These are phyloP conservation scores for Astreopora myriophthalma DNA, from an alignment of 64 coral and sea anemone species.

Conservation along the genomic window DNA sequence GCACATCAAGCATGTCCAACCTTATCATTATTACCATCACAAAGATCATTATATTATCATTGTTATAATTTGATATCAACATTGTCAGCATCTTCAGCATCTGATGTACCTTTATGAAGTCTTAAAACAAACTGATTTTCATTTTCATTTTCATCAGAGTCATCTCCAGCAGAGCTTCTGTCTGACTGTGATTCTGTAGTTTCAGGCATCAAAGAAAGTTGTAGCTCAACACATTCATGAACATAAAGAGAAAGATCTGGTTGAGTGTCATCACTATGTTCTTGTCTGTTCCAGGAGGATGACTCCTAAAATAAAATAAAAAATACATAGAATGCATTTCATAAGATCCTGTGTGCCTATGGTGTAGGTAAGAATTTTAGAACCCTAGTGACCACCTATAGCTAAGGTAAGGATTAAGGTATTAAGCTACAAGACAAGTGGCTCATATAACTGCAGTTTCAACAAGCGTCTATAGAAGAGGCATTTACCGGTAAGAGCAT, in stretches of 20 bases:
- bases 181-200: conserved; percentile 21
- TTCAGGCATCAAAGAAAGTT: conserved; percentile 23
- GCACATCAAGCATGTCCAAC: no score
- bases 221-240: conserved; percentile 93
- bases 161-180: conserved; percentile 46
- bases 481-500: no score
- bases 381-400: no score
- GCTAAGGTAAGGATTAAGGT: no score
- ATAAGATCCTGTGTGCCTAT: not conserved
- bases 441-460: no score
- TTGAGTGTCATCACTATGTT: not conserved
- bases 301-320: not conserved
- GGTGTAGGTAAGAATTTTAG: no score
- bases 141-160: conserved; percentile 62
- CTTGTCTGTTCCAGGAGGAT: not conserved
- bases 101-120: conserved; percentile 8
- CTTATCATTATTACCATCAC: not conserved
- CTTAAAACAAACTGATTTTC: not conserved
- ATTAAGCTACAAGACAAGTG: no score
- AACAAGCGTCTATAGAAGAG: no score
- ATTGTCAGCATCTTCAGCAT: no score
- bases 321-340: not conserved
- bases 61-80: not conserved
- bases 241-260: conserved; percentile 87
- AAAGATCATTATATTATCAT: not conserved